Conservation (phyloP, 2,113 vertebrate species). For the Microcebus murinus region DNA sequence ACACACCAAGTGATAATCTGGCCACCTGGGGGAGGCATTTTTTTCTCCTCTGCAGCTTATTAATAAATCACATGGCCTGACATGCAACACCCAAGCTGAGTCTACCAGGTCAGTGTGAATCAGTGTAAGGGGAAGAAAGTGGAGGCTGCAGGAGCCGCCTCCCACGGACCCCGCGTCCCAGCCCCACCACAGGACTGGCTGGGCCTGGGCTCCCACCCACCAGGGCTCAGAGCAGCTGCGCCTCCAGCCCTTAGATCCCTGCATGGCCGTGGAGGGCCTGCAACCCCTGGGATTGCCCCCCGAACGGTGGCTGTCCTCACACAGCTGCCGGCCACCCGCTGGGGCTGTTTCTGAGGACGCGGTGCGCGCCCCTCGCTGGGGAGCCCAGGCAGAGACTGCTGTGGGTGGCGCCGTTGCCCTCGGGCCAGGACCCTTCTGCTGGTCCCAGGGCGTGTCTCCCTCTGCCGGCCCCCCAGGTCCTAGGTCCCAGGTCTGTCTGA, state of each 20-base stretch:
- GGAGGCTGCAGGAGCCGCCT: neutral
- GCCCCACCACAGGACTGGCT: neutral
- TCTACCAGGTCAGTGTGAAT: constrained; percentile 1
- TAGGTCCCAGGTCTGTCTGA: neutral
- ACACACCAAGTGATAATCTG: no score
- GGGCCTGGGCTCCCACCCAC: neutral
- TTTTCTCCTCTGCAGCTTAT: constrained; percentile 69
- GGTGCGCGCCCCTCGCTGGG: accelerated
- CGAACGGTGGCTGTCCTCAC: neutral
- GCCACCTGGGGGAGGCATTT: neutral
- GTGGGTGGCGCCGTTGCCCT: neutral
- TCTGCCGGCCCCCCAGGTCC: no score
- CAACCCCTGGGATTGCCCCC: neutral
- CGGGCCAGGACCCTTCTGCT: accelerated
- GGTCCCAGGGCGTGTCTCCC: neutral
- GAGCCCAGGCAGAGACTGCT: no score
- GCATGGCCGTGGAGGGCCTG: neutral
- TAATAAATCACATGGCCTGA: constrained; percentile 61
- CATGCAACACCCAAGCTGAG: constrained; percentile 36
- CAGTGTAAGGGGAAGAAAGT: constrained; percentile 53
- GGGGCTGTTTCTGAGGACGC: neutral
- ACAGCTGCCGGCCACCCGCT: neutral
- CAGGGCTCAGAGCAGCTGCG: neutral
- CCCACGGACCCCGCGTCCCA: accelerated
- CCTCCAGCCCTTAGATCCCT: neutral